Conservation (phyloP, 2,888 invertebrate species). For the Dioctria rufipes region DNA sequence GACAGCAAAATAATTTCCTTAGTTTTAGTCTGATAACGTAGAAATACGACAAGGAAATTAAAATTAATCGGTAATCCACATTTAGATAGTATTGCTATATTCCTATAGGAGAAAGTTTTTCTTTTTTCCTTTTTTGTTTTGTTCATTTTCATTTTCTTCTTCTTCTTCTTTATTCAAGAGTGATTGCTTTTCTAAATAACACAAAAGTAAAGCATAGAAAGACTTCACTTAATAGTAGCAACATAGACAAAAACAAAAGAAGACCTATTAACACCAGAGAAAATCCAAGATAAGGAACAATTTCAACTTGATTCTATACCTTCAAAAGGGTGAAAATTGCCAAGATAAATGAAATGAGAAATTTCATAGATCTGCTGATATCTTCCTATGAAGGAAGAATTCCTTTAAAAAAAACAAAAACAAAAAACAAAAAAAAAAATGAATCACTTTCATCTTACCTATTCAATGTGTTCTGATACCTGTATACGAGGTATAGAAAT, state of each 20-base stretch:
- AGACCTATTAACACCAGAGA: slow-evolving; percentile 15
- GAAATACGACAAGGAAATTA: not conserved
- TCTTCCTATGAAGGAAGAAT: slow-evolving; percentile 21
- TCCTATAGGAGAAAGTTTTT: not conserved
- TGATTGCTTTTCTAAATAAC: too few relatives aligned
- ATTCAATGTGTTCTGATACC: not conserved
- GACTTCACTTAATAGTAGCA: not conserved
- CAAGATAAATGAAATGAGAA: slow-evolving; percentile 48
- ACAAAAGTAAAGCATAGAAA: too few relatives aligned
- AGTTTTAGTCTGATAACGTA: slow-evolving; percentile 3
- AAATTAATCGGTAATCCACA: slow-evolving; percentile 3
- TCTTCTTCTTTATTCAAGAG: too few relatives aligned
- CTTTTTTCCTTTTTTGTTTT: too few relatives aligned
- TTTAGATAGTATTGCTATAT: not conserved
- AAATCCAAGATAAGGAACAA: not conserved
- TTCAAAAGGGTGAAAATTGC: slow-evolving; percentile 40
- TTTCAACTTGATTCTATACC: not conserved
- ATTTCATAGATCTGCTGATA: slow-evolving; percentile 52
- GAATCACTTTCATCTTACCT: slow-evolving; percentile 45
- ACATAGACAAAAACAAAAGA: slow-evolving; percentile 24
- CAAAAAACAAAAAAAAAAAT: not conserved
- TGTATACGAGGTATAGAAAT: slow-evolving; percentile 1
- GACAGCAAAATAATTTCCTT: slow-evolving; percentile 13
- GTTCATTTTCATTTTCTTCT: too few relatives aligned
- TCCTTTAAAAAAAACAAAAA: slow-evolving; percentile 26